A percentile compares a stretch with the other conserved stretches of the same genome.
phyloP scores from a whole-genome alignment of 2,888 invertebrate genomes.

The Tolmerus cingulatus region DNA sequence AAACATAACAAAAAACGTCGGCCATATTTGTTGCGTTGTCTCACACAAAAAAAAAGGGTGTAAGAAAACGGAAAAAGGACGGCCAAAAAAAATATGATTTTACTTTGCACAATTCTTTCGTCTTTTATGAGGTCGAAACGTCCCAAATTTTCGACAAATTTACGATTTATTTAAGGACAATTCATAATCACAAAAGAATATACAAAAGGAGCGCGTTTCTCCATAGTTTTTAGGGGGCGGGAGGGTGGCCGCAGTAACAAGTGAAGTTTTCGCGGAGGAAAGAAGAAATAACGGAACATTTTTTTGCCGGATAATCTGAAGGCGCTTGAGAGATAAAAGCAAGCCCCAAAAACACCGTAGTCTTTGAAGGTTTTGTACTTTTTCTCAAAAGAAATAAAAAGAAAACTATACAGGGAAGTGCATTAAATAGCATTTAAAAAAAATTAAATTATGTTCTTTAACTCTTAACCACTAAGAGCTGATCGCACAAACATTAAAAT shows the following conservation, averaged over 20 bases:
- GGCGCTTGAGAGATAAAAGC: no score
- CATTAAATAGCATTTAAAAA: background rate
- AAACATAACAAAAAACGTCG: constrained; percentile 25
- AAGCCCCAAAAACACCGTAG: no score
- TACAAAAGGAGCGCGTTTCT: background rate
- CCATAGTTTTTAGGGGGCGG: background rate
- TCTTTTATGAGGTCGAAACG: background rate
- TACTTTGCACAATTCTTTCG: background rate
- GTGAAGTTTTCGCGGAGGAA: background rate
- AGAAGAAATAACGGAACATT: no score
- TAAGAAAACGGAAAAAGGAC: background rate
- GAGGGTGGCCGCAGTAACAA: background rate
- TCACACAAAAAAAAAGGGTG: background rate
- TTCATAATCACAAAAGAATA: background rate
- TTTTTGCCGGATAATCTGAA: no score
- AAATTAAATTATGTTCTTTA: background rate
- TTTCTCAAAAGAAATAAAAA: no score
- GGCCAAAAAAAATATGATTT: background rate
- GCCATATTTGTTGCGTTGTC: constrained; percentile 37
- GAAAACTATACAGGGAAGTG: background rate
- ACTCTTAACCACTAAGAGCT: background rate
- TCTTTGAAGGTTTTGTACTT: no score
- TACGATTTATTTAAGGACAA: no score
- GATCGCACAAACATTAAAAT: background rate
- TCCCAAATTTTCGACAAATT: background rate